Evolutionary conservation across 2,113 vertebrate species (phyloP), one percentile per base, ranked within the genome.

Genomic region (Carassius carassius): DNA sequence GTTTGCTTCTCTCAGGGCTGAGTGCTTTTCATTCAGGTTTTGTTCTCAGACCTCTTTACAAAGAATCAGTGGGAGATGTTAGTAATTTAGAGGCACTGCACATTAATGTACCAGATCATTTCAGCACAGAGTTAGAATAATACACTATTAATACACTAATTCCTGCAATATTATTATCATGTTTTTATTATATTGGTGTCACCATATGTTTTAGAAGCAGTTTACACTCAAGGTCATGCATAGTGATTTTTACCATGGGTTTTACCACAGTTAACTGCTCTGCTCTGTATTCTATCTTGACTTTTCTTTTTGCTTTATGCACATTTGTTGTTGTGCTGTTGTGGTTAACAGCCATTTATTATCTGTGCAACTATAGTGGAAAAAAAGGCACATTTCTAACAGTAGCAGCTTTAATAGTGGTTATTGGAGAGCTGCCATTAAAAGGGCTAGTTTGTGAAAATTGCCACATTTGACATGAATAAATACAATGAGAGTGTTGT

Each of bases 1-100:
- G 32, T 37, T 32, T 58, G 51, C 74, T n/a, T 80, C 75, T 79
- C 75, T 44, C 56, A 54, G 58, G 21, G 44, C 62, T 21, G 21
- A 83, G 70, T 51, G 29, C 6, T 13, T 82, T 82, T 83, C 37
- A 41, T 83, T 73, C 32, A 41, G 35, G 17, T 72, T 72, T 72
- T 72, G 69, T 72, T 72, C 69, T 41, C 69, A n/a, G 35, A 2
- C 19, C 19, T 41, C 19, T 21, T 72, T n/a, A 41, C 19, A 41
- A 72, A 19, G 41, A 72, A n/a, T 37, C 67, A 70, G 12, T 41
- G 35, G n/a, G 35, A 41, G 17, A 5, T 4, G 10, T 5, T 41
- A 10, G 9, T 70, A 70, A 41, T 70, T 70, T 41, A 9, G 35
- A 70, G 67, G 21, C 67, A n/a, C 35, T 70, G 67, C 35, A 70